Base-by-base conservation (phyloP, 2,797 vertebrate species). In the Nyctalus aviator region DNA sequence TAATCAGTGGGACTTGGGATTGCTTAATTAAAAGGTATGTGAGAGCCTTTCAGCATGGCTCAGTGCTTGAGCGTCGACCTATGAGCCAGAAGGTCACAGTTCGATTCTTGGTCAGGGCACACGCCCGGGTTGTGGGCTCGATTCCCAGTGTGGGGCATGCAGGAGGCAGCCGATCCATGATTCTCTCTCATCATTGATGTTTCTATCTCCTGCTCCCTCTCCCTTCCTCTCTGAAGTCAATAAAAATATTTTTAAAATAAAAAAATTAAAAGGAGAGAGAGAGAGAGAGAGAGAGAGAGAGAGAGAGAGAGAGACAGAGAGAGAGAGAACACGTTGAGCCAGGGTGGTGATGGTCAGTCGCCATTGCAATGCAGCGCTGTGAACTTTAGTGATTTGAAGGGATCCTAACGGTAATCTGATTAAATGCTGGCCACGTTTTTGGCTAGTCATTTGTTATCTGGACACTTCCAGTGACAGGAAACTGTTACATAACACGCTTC, bases 401-500 rank as follows among this genome's bases (percentile, higher is more conserved):
- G 50, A 37, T 76, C 7, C 68, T n/a, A 27, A 18, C 0, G 20
- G 59, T 5, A 17, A 41, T 76, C 78, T 83, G 21, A 69, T 83
- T 35, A 77, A 88, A 68, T 18, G 32, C 30, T 85, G 53, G 75
- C 76, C 71, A 62, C 5, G 1, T 48, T 78, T 88, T 73, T 83
- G 59, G 69, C 78, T 14, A 37, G 59, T 41, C 57, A 62, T 76
- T 72, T 90, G 59, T 90, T 82, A 77, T 77, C 53, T 68, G 82
- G 77, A 89, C 72, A 90, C 62, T 93, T 91, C n/a, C 46, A 78
- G 53, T 44, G 69, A 68, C 88, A 81, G 94, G 92, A 96, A 93
- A 75, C 25, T 12, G 23, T 76, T 88, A 87, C 11, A 44, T 86
- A 95, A 91, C 10, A 21, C 62, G 30, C 66, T 93, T 84, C 77